A percentile compares a stretch with the other conserved stretches of the same genome.
Evolutionary conservation across 2,797 vertebrate genomes (phyloP).

Genomic region (Cyprinella venusta): DNA sequence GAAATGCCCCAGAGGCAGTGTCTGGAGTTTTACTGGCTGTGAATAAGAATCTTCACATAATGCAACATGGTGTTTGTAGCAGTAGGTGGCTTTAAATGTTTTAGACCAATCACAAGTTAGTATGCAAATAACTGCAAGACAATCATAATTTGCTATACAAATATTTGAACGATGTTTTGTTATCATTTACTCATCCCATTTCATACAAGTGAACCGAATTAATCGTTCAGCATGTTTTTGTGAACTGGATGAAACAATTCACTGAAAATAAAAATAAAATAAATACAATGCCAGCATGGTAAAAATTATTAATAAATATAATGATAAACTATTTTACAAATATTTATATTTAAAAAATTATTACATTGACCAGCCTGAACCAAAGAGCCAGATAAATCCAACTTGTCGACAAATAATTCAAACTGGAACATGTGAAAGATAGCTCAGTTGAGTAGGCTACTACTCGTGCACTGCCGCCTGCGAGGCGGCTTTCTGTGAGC

Average conservation of each 20-base stretch:
- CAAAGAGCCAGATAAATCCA: background rate
- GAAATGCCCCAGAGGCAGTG: background rate
- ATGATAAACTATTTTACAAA: no score
- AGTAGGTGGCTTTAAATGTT: background rate
- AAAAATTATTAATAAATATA: no score
- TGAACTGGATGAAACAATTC: background rate
- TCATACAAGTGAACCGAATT: background rate
- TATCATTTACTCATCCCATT: background rate
- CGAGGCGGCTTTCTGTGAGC: background rate
- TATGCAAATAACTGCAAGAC: background rate
- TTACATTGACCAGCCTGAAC: background rate
- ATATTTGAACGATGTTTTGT: background rate
- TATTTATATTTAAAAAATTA: background rate
- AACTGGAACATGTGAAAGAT: no score
- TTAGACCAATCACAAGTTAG: background rate
- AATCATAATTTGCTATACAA: background rate
- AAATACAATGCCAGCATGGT: no score
- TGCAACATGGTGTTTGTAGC: background rate
- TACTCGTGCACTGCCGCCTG: background rate
- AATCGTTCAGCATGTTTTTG: background rate
- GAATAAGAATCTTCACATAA: conserved; percentile 17
- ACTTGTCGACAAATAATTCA: background rate
- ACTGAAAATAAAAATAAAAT: background rate
- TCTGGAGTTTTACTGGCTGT: background rate
- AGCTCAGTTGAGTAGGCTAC: no score